Conservation (phyloP, 1,140 invertebrate species). For the Nasonia longicornis region DNA sequence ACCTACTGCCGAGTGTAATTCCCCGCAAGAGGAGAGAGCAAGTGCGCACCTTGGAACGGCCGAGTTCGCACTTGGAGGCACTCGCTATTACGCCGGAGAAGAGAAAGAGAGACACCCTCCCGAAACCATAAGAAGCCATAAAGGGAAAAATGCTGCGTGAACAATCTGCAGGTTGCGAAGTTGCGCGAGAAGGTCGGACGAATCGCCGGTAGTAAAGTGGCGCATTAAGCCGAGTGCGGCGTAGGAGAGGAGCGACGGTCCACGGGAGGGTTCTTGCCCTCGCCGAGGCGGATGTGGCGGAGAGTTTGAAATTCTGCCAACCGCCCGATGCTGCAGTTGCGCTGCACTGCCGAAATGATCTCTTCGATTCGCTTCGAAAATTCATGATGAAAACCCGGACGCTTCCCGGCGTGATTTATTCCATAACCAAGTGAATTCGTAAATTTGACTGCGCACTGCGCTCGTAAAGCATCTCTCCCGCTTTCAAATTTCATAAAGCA, state of each 20-base stretch:
- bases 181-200: neutral
- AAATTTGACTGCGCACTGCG: neutral
- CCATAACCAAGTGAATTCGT: neutral
- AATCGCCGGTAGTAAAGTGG: conserved; percentile 2
- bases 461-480: neutral
- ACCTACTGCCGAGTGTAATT: neutral
- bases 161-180: neutral
- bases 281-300: neutral
- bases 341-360: too few relatives aligned
- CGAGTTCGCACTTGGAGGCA: neutral
- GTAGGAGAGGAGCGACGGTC: neutral
- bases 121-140: neutral
- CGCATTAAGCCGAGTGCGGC: neutral
- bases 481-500: neutral
- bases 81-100: neutral
- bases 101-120: neutral
- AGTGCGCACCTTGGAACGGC: neutral
- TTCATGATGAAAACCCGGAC: too few relatives aligned
- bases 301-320: neutral
- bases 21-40: neutral
- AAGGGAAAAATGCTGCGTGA: neutral
- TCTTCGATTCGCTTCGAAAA: too few relatives aligned
- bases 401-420: neutral
- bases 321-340: too few relatives aligned
- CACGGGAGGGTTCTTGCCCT: neutral